Evolutionary conservation across 2,113 vertebrate genomes (phyloP), one percentile per base, ranked within the genome.

Genomic region (Hemichromis elongatus): DNA sequence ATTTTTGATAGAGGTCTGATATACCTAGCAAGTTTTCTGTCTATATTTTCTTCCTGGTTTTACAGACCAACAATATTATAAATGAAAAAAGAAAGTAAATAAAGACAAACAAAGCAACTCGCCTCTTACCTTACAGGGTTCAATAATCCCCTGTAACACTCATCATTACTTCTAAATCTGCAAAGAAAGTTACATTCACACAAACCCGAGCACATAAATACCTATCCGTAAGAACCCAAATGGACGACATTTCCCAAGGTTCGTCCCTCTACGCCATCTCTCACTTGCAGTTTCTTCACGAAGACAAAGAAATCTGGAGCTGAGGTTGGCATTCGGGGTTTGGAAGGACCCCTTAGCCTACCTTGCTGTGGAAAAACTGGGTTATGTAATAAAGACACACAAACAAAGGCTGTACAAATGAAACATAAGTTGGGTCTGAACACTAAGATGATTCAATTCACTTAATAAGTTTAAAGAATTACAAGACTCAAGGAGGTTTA

Each of bases 201-300:
- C 98, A 98, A 98, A 98, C 98, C 97, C 98, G 97, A 98, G 96
- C 96, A 98, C 98, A 99, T 99, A 99, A 99, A 99, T 99, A 99
- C 99, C 99, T 99, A 99, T 99, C 98, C 97, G 98, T 94, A 98
- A 99, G 99, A 99, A 98, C 98, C 97, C 97, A 98, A 98, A 99
- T 96, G 98, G 98, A 97, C 92, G 98, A 97, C 97, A 98, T 98
- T 98, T 96, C 98, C 97, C 98, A 98, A 96, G 97, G 97, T 97
- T 98, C 97, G 97, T 97, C 97, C 97, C 97, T 98, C 97, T 99
- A 98, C 96, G 97, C 96, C 98, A 97, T 96, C 97, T 97, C 98
- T 98, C 98, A 97, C 97, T 93, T 95, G 95, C 95, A 97, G 97
- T 97, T 95, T 98, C 98, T 99, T 98, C 98, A 96, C 93, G 98